A percentile compares a stretch with the other conserved stretches of the same genome.
phyloP scores from a whole-genome alignment of 2,113 vertebrate species.

The Trinectes maculatus region DNA sequence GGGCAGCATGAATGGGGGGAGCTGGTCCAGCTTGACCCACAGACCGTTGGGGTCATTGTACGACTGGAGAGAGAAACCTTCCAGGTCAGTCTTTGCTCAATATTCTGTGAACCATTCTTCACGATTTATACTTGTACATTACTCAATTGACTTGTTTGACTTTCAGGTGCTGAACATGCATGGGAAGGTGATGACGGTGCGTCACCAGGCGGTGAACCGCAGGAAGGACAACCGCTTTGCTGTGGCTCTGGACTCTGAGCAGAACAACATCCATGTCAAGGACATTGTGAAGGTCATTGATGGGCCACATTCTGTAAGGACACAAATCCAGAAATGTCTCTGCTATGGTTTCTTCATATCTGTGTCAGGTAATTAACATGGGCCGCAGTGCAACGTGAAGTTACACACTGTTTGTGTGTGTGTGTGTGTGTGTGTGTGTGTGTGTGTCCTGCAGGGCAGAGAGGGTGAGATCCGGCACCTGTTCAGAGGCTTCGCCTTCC shows the following conservation, averaged over 20 bases:
- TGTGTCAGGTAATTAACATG: no score
- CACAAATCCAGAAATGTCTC: not conserved
- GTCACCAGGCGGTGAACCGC: constrained; percentile 92
- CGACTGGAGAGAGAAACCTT: constrained; percentile 94
- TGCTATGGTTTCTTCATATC: no score
- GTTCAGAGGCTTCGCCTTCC: constrained; percentile 90
- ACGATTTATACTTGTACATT: no score
- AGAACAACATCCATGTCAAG: constrained; percentile 96
- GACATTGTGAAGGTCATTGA: constrained; percentile 98
- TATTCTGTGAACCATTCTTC: no score
- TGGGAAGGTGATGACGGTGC: constrained; percentile 91
- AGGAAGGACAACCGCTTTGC: constrained; percentile 96
- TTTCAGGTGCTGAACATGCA: constrained; percentile 94
- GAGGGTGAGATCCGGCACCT: constrained; percentile 94
- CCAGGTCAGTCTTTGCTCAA: constrained; percentile 87
- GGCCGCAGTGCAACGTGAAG: no score
- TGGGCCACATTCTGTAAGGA: constrained; percentile 90
- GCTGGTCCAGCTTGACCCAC: constrained; percentile 92
- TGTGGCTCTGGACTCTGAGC: constrained; percentile 92
- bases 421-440: not conserved
- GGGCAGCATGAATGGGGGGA: constrained; percentile 98
- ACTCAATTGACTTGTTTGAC: not conserved
- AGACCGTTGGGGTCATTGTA: constrained; percentile 93
- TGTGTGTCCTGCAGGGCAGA: constrained; percentile 81
- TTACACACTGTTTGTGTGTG: no score